phyloP scores from a whole-genome alignment of 2,888 invertebrate species.

The Labia minor region DNA sequence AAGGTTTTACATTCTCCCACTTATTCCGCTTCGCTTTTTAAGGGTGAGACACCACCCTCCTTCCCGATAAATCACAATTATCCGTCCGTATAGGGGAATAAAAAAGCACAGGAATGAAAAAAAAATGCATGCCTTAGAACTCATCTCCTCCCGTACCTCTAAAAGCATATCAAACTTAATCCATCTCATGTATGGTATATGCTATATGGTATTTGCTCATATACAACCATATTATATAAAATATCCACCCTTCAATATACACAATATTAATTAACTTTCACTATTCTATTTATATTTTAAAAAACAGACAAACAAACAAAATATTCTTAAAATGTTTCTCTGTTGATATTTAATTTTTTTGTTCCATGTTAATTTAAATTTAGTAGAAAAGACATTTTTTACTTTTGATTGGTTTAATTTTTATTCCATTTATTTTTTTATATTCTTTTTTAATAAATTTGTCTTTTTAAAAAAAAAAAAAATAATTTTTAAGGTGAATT shows the following conservation, averaged over 20 bases:
- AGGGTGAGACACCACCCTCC: background rate
- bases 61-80: constrained; percentile 7
- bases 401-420: too few relatives aligned
- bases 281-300: background rate
- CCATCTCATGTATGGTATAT: too few relatives aligned
- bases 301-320: too few relatives aligned
- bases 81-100: background rate
- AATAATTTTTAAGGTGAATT: too few relatives aligned
- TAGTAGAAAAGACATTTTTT: too few relatives aligned
- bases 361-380: too few relatives aligned
- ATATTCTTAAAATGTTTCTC: background rate
- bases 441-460: too few relatives aligned
- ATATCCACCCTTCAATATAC: background rate
- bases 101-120: background rate
- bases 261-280: background rate
- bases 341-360: too few relatives aligned
- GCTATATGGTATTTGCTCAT: background rate
- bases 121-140: background rate
- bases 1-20: constrained; percentile 13
- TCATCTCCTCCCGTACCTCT: background rate
- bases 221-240: background rate
- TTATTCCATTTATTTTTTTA: too few relatives aligned
- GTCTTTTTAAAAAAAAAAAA: too few relatives aligned
- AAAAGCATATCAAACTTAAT: background rate
- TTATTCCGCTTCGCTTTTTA: background rate